phyloP scores from a whole-genome alignment of 1,140 invertebrate genomes.

The Drosophila lowei region DNA sequence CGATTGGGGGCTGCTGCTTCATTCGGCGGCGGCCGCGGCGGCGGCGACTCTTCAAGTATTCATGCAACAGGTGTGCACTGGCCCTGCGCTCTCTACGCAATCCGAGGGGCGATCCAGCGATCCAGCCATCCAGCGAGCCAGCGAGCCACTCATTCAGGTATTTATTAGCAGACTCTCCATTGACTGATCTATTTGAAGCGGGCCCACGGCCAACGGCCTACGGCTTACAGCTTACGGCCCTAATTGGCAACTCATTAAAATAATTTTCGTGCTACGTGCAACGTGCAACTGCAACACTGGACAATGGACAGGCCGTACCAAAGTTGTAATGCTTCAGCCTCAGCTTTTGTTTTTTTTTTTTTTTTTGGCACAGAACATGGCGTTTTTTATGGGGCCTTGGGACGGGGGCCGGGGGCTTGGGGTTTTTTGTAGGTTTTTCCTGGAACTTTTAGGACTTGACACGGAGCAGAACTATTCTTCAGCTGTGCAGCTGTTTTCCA shows the following conservation, averaged over 20 bases:
- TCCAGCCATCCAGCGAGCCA: too few species aligned
- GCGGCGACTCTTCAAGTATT: constrained; percentile 47
- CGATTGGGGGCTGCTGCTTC: constrained; percentile 3
- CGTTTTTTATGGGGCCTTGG: not conserved
- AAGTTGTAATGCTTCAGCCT: not conserved
- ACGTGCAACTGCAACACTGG: constrained; percentile 12
- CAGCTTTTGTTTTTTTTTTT: constrained; percentile 3
- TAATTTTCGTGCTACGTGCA: constrained; percentile 56
- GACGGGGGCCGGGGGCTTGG: too few species aligned
- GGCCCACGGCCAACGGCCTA: not conserved
- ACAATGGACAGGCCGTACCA: constrained; percentile 47
- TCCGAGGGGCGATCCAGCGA: not conserved
- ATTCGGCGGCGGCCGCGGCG: not conserved
- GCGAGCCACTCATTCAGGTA: constrained; percentile 38
- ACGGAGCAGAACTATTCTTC: constrained; percentile 49
- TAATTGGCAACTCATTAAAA: constrained; percentile 78
- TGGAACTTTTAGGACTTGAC: constrained; percentile 75
- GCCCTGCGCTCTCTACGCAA: constrained; percentile 45
- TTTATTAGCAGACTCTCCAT: constrained; percentile 56
- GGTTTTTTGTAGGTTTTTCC: constrained; percentile 48
- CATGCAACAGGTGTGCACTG: constrained; percentile 69
- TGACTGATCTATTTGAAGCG: constrained; percentile 64
- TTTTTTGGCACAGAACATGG: constrained; percentile 63
- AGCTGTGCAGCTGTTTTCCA: constrained; percentile 63
- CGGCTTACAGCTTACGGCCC: constrained; percentile 9